Evolutionary conservation across 53 echinoderm and acorn worm genomes (phyloP).

Genomic region (Echinarachnius parma): DNA sequence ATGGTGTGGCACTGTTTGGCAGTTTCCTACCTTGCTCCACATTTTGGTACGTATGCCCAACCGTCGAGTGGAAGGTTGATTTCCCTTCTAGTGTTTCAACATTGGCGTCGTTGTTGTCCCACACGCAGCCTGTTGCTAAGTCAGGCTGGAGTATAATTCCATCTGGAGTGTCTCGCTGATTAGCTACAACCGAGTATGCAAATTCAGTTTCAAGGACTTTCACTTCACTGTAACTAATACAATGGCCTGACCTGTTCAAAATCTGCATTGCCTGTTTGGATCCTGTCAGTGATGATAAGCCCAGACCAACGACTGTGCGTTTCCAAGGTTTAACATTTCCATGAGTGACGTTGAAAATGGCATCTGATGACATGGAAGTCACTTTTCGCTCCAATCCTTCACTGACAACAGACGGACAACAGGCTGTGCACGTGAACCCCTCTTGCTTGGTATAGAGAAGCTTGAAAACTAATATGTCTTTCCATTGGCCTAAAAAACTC

Average conservation of each 20-base stretch:
- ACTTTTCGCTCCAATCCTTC: conserved; percentile 57
- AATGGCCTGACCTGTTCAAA: conserved; percentile 47
- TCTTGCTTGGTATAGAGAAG: too few relatives aligned
- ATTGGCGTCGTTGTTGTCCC: conserved; percentile 55
- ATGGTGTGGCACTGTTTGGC: neutral
- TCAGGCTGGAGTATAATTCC: neutral
- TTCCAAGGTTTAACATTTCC: conserved; percentile 61
- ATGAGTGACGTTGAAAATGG: conserved; percentile 52
- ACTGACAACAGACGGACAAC: too few relatives aligned
- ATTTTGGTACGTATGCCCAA: conserved; percentile 55
- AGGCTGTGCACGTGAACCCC: too few relatives aligned
- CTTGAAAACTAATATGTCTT: too few relatives aligned
- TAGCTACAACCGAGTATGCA: conserved; percentile 29
- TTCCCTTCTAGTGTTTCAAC: conserved; percentile 60
- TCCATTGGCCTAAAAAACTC: too few relatives aligned
- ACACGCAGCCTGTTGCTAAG: conserved; percentile 24
- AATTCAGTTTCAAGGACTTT: conserved; percentile 51
- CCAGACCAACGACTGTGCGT: conserved; percentile 41
- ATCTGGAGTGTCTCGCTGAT: conserved; percentile 27
- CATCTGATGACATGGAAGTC: conserved; percentile 65
- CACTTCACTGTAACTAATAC: conserved; percentile 31
- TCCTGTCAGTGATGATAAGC: conserved; percentile 52
- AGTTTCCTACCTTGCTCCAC: conserved; percentile 8
- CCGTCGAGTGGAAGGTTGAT: conserved; percentile 45
- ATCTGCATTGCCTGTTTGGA: conserved; percentile 38